Conservation (phyloP, 2,113 vertebrate species). For the Rhynchomys soricoides region DNA sequence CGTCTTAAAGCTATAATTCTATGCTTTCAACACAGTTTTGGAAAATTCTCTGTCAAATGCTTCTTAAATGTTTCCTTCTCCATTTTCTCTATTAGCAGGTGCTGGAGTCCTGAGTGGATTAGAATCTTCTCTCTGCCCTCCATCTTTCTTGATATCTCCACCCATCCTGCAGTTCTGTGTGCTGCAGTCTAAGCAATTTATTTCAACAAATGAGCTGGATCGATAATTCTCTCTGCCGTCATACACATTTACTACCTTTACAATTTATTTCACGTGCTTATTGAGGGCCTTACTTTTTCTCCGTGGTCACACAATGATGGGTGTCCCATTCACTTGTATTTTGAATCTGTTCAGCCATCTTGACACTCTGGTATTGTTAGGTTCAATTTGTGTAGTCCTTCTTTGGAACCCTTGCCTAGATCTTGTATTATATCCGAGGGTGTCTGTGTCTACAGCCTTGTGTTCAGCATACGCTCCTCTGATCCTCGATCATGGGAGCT, state of each 20-base stretch:
- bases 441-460: not conserved
- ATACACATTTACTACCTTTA: not conserved
- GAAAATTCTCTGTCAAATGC: constrained; percentile 2
- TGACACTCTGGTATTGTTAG: not conserved
- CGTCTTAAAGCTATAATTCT: not conserved
- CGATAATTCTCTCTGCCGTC: not conserved
- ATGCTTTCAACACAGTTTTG: not conserved
- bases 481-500: not conserved
- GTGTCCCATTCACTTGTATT: not conserved
- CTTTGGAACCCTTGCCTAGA: not conserved
- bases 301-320: not conserved
- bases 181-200: not conserved
- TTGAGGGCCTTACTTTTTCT: not conserved
- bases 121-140: not conserved
- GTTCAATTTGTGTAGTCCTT: not conserved
- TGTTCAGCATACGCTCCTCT: not conserved
- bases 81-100: not conserved
- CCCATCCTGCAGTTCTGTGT: not conserved
- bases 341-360: not conserved
- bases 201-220: not conserved
- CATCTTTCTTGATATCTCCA: constrained; percentile 8
- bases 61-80: not conserved
- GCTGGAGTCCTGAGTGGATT: not conserved
- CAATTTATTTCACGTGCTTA: not conserved
- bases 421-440: not conserved